These are phyloP conservation scores for Pogonomyrmex barbatus DNA, from an alignment of 1,140 invertebrate genomes.

Conservation along the genomic window DNA sequence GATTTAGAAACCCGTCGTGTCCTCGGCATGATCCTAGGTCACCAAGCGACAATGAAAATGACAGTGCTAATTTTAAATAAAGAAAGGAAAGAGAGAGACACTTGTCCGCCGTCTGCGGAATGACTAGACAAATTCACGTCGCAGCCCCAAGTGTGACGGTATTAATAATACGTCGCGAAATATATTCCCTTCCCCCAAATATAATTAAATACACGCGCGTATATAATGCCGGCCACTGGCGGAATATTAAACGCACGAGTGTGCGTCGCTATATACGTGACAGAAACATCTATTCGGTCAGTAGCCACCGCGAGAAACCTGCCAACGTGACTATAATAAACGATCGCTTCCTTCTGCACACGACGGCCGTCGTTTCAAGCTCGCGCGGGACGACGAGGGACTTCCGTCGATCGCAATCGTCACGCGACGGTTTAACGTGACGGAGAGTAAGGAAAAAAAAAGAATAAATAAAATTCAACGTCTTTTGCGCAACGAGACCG, in stretches of 20 bases:
- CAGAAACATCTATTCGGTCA: slow-evolving; percentile 73
- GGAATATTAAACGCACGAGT: slow-evolving; percentile 28
- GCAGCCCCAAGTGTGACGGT: not conserved
- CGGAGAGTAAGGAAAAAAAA: not conserved
- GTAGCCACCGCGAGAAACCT: slow-evolving; percentile 63
- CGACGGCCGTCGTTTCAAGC: slow-evolving; percentile 23
- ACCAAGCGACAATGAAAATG: not conserved
- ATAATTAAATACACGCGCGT: slow-evolving; percentile 22
- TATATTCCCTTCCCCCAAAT: not conserved
- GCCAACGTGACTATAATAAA: slow-evolving; percentile 72
- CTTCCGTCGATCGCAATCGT: slow-evolving; percentile 49
- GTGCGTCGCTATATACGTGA: slow-evolving; percentile 57
- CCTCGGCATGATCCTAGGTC: not conserved
- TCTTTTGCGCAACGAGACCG: not conserved
- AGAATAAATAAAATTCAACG: slow-evolving; percentile 23
- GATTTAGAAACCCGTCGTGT: not conserved
- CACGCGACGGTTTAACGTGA: slow-evolving; percentile 32
- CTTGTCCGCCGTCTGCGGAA: not conserved
- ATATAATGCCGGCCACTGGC: not conserved
- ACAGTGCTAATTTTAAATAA: not conserved
- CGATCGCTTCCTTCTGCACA: slow-evolving; percentile 69
- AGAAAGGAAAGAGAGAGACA: not conserved
- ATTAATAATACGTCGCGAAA: slow-evolving; percentile 16
- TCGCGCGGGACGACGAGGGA: slow-evolving; percentile 45
- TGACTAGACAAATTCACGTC: not conserved